Evolutionary conservation across 2,888 invertebrate species (phyloP).

Genomic region (Glaucopsyche alexis): DNA sequence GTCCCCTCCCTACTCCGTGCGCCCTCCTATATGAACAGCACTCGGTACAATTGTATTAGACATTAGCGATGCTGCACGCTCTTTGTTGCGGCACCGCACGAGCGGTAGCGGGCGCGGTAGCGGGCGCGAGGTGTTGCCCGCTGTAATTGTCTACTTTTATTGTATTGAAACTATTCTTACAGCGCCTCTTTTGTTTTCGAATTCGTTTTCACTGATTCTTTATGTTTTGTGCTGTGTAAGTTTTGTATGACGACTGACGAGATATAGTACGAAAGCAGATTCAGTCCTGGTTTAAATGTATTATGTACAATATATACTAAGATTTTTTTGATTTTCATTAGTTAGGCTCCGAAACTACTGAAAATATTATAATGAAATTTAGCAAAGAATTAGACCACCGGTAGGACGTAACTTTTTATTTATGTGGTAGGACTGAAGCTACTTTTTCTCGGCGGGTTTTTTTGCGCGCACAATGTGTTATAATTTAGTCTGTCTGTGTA

Average conservation of each 20-base stretch:
- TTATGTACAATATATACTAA: neutral
- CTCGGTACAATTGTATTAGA: conserved; percentile 66
- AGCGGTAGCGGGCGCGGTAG: conserved; percentile 34
- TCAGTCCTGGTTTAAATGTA: neutral
- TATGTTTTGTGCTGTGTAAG: neutral
- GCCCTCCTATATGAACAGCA: conserved; percentile 56
- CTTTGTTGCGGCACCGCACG: conserved; percentile 44
- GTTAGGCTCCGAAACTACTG: too few relatives aligned
- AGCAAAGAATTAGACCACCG: too few relatives aligned
- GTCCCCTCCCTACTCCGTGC: conserved; percentile 41
- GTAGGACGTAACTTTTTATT: too few relatives aligned
- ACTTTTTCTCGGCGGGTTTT: too few relatives aligned
- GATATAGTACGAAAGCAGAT: neutral
- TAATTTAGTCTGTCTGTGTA: too few relatives aligned
- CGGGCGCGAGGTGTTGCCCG: conserved; percentile 37
- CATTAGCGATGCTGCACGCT: conserved; percentile 56
- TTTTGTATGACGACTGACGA: too few relatives aligned
- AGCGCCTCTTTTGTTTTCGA: conserved; percentile 5
- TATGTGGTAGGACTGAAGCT: too few relatives aligned
- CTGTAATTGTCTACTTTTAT: conserved; percentile 41
- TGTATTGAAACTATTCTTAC: conserved; percentile 36
- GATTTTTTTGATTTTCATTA: too few relatives aligned
- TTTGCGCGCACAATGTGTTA: too few relatives aligned
- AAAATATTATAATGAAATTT: too few relatives aligned
- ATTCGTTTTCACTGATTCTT: neutral